Conservation (phyloP, 2,888 invertebrate species). For the Camponotus fellah region DNA sequence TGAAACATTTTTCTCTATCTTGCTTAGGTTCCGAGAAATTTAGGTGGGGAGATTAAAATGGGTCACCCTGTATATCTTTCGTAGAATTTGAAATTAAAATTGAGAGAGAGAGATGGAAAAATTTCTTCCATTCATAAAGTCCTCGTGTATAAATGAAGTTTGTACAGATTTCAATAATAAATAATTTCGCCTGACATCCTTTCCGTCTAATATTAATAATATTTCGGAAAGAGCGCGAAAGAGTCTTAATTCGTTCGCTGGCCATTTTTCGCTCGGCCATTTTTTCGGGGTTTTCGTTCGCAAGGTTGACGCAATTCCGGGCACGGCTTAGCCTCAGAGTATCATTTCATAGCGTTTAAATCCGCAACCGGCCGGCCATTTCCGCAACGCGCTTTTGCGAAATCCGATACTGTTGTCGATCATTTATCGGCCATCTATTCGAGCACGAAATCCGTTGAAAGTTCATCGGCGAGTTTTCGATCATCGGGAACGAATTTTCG, state of each 20-base stretch:
- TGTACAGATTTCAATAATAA: neutral
- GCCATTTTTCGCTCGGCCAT: neutral
- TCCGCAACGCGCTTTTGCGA: slow-evolving; percentile 14
- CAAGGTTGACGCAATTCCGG: slow-evolving; percentile 4
- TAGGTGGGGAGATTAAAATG: too few relatives aligned
- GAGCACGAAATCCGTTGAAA: slow-evolving; percentile 62
- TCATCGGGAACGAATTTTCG: slow-evolving; percentile 23
- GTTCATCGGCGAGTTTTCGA: slow-evolving; percentile 64
- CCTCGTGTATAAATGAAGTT: neutral
- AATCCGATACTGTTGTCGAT: slow-evolving; percentile 32
- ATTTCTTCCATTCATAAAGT: neutral
- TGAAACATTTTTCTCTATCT: too few relatives aligned
- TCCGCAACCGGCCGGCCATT: slow-evolving; percentile 8
- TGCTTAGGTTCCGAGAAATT: too few relatives aligned
- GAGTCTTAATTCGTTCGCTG: neutral
- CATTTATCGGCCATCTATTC: slow-evolving; percentile 17
- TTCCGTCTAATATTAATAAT: too few relatives aligned
- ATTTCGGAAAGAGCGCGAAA: neutral
- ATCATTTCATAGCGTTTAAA: slow-evolving; percentile 24
- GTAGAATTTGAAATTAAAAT: neutral
- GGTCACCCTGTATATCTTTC: too few relatives aligned
- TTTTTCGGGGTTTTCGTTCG: slow-evolving; percentile 10
- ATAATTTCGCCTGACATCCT: neutral
- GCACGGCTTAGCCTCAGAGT: slow-evolving; percentile 24
- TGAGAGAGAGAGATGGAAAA: neutral